Percentiles rank a stretch among this genome's conserved stretches.
Conservation (phyloP, 2,797 vertebrate genomes). For the Fringilla coelebs region DNA sequence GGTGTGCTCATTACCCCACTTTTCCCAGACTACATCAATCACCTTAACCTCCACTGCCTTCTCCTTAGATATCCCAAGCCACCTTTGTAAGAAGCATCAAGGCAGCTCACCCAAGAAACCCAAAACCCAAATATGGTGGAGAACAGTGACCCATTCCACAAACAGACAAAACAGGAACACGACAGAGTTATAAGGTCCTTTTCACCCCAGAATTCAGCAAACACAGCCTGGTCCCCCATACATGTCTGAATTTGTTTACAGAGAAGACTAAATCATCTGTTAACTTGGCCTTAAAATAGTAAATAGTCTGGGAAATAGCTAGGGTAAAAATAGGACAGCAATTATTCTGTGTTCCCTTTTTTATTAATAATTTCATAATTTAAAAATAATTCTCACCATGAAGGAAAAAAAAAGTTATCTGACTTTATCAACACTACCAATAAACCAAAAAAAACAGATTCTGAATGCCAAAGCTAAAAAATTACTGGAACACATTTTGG, state of each 20-base stretch:
- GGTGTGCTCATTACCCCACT: not conserved
- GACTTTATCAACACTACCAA: not conserved
- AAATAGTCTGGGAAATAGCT: not conserved
- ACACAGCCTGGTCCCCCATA: not conserved
- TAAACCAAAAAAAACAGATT: not conserved
- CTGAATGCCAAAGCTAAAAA: not conserved
- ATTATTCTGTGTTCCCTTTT: not conserved
- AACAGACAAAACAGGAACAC: not conserved
- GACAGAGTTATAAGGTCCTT: not conserved
- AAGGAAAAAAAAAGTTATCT: not conserved
- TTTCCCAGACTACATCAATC: not conserved
- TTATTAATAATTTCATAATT: not conserved
- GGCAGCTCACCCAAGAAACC: not conserved
- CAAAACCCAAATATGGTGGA: not conserved
- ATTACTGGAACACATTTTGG: not conserved
- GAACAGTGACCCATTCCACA: not conserved
- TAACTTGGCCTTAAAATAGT: not conserved
- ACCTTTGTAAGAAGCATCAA: not conserved
- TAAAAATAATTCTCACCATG: not conserved
- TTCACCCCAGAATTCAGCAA: not conserved
- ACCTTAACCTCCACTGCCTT: not conserved
- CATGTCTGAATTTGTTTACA: rapidly evolving
- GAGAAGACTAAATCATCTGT: not conserved
- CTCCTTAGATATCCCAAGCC: not conserved
- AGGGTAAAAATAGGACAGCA: not conserved